phyloP scores from a whole-genome alignment of 2,888 invertebrate species.

The Lasiommata megera region DNA sequence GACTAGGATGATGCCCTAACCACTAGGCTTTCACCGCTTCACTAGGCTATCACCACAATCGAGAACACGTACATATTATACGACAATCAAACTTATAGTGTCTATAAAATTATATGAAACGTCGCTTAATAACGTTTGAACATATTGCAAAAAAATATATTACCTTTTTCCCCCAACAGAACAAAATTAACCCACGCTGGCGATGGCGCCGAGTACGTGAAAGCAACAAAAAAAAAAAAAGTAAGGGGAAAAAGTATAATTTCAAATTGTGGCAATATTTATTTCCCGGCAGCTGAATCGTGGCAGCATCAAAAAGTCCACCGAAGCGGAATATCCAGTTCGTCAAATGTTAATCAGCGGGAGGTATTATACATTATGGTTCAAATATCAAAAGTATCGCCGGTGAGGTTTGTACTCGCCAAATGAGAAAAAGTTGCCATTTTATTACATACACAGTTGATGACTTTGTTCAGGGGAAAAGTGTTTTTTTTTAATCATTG shows the following conservation, averaged over 20 bases:
- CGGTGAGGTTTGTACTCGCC: slow-evolving; percentile 56
- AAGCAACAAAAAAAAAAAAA: slow-evolving; percentile 20
- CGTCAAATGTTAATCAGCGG: slow-evolving; percentile 77
- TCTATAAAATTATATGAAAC: no score
- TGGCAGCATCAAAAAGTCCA: slow-evolving; percentile 67
- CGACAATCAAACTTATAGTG: no score
- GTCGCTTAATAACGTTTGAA: no score
- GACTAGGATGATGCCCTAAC: no score
- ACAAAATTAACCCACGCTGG: slow-evolving; percentile 12
- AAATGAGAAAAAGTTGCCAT: slow-evolving; percentile 53
- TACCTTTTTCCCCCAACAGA: not conserved
- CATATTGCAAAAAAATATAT: not conserved
- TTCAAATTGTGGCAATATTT: slow-evolving; percentile 31
- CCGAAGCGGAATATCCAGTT: slow-evolving; percentile 73
- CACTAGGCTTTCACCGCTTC: no score
- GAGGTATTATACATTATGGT: slow-evolving; percentile 72
- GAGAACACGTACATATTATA: no score
- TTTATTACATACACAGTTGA: slow-evolving; percentile 18
- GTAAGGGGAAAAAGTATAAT: slow-evolving; percentile 21
- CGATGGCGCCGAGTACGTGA: slow-evolving; percentile 8
- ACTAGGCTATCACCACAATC: no score
- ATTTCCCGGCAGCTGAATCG: slow-evolving; percentile 48
- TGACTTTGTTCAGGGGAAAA: not conserved
- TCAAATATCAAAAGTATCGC: slow-evolving; percentile 71
- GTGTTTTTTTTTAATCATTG: not conserved